These are phyloP conservation scores for Sarcophaga caerulescens DNA, from an alignment of 2,888 invertebrate genomes.

Conservation along the genomic window DNA sequence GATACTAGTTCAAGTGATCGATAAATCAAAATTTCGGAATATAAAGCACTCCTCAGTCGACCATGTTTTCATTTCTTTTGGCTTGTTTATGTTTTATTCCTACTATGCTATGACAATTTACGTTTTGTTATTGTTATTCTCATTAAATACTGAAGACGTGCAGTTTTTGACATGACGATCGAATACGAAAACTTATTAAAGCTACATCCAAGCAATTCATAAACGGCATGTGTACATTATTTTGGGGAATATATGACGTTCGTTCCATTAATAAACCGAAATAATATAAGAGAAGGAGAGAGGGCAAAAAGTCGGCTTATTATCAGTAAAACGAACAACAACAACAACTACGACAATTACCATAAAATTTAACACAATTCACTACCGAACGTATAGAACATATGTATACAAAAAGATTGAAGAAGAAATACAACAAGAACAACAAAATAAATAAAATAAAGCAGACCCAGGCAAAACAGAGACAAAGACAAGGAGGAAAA, in stretches of 20 bases:
- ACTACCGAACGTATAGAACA: neutral
- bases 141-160: neutral
- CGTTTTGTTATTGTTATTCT: neutral
- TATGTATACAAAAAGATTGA: neutral
- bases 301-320: constrained; percentile 59
- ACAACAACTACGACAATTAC: constrained; percentile 7
- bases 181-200: constrained; percentile 1
- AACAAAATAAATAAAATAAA: constrained; percentile 8
- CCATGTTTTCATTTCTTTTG: neutral
- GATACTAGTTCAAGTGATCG: too few relatives aligned
- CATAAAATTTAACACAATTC: constrained; percentile 6
- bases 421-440: neutral
- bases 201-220: neutral
- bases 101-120: neutral
- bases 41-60: neutral
- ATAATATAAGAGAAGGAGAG: neutral
- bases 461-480: constrained; percentile 17
- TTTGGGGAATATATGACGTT: constrained; percentile 21
- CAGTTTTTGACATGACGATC: neutral
- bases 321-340: constrained; percentile 10
- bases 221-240: neutral
- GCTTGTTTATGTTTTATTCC: neutral
- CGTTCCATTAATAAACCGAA: neutral
- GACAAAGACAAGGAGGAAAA: neutral
- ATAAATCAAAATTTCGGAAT: too few relatives aligned